Evolutionary conservation across 2,113 vertebrate genomes (phyloP), one percentile per base, ranked within the genome.

Genomic region (Chloroceryle aenea): DNA sequence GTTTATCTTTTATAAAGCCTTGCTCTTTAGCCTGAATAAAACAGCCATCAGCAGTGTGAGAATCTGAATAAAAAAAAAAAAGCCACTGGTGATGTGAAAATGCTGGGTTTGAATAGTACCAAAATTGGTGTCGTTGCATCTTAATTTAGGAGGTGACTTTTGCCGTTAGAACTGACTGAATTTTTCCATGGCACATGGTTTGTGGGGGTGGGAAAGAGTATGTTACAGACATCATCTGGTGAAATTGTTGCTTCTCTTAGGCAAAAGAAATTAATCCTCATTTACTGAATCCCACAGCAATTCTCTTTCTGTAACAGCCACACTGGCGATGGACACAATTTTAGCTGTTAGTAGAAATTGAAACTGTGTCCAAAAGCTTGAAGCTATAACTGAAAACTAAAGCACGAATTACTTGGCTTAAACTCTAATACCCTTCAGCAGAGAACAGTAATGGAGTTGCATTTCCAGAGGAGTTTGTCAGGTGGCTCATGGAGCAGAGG

Each of bases 271-370:
- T 85, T 83, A 27, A 83, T 69, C 34, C 67, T 48, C 58, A 87
- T 82, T 90, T 91, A 73, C 63, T 74, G 74, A 89, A 91, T 91
- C 81, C 85, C 42, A 79, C 82, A 88, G 67, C 67, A 93, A 1
- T 93, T 90, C 69, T 85, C 36, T 69, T 76, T 93, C 62, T 91
- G 85, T 74, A 95, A 58, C 71, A 77, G 55, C 59, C 69, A 18
- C 48, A 5, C 40, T 94, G 86, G 56, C 30, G 89, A 89, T 72
- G 76, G 89, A 36, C 55, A 11, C 43, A 69, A 26, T 79, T 91
- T 75, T 59, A 89, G 67, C 78, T 87, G 38, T 62, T 84, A 58
- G 76, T 22, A 89, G 85, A 79, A 91, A 91, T 25, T 38, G 71
- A 94, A 90, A 48, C 67, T 75, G 6, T 34, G 38, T 76, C 48